Evolutionary conservation across 1,140 invertebrate species (phyloP).

Genomic region (Papilio polyxenes): DNA sequence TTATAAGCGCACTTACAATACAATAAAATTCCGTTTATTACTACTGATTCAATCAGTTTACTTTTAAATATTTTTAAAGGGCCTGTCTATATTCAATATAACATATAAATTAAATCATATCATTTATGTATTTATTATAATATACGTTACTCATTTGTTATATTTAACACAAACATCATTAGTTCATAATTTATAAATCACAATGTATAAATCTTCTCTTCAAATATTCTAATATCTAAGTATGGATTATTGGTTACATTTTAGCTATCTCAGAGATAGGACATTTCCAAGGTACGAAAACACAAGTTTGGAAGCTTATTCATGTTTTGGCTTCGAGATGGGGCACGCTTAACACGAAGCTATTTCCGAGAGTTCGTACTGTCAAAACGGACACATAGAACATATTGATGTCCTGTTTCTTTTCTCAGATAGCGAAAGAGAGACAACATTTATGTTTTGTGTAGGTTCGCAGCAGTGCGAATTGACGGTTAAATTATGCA

Average conservation of each 20-base stretch:
- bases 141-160: not conserved
- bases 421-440: not conserved
- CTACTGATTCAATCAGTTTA: too few relatives aligned
- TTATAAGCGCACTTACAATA: too few relatives aligned
- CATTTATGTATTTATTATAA: slow-evolving; percentile 4
- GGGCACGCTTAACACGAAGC: slow-evolving; percentile 67
- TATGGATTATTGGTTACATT: slow-evolving; percentile 60
- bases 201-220: slow-evolving; percentile 32
- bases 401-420: not conserved
- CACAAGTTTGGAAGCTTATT: slow-evolving; percentile 61
- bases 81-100: not conserved
- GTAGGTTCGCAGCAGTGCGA: not conserved
- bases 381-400: not conserved
- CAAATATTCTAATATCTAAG: slow-evolving; percentile 44
- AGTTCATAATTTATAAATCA: not conserved
- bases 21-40: too few relatives aligned
- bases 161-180: not conserved
- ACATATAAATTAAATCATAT: not conserved
- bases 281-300: slow-evolving; percentile 92
- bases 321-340: slow-evolving; percentile 68
- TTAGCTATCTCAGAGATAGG: slow-evolving; percentile 93
- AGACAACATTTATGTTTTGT: not conserved
- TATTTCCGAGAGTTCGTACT: slow-evolving; percentile 35
- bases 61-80: not conserved
- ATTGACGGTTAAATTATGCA: slow-evolving; percentile 51